Conservation (phyloP, 2,113 vertebrate species). For the Puffinus mauretanicus region DNA sequence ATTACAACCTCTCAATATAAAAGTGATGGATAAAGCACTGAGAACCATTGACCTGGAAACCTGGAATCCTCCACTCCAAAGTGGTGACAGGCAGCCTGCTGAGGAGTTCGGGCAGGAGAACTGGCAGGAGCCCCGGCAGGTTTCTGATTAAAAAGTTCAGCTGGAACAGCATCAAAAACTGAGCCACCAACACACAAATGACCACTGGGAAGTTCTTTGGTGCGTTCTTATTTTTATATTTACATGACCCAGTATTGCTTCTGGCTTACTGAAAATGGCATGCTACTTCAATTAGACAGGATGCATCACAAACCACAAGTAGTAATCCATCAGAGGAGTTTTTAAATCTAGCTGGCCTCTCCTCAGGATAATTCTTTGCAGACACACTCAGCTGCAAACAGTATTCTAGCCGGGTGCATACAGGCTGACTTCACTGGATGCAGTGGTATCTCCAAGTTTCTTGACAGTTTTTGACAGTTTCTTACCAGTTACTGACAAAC, state of each 20-base stretch:
- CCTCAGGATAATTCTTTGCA: background rate
- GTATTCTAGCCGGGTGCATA: background rate
- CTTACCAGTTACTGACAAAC: background rate
- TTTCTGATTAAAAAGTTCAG: conserved; percentile 13
- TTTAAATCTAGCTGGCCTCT: background rate
- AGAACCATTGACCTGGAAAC: conserved; percentile 17
- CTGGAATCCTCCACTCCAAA: background rate
- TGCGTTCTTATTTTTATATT: background rate
- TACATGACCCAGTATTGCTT: background rate
- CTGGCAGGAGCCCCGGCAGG: background rate
- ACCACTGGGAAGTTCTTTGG: background rate
- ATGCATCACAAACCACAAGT: background rate
- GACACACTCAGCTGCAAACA: background rate
- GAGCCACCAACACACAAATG: background rate
- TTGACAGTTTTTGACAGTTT: background rate
- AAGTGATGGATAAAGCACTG: background rate
- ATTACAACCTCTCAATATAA: background rate
- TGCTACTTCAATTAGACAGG: background rate
- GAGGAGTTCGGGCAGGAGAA: background rate
- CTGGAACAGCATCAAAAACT: background rate
- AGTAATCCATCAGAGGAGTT: background rate
- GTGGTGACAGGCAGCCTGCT: background rate
- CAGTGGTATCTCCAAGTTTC: background rate
- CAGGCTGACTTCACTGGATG: background rate
- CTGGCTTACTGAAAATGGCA: background rate